These are phyloP conservation scores for Hololepta plana DNA, from an alignment of 2,888 invertebrate species.

Conservation along the genomic window DNA sequence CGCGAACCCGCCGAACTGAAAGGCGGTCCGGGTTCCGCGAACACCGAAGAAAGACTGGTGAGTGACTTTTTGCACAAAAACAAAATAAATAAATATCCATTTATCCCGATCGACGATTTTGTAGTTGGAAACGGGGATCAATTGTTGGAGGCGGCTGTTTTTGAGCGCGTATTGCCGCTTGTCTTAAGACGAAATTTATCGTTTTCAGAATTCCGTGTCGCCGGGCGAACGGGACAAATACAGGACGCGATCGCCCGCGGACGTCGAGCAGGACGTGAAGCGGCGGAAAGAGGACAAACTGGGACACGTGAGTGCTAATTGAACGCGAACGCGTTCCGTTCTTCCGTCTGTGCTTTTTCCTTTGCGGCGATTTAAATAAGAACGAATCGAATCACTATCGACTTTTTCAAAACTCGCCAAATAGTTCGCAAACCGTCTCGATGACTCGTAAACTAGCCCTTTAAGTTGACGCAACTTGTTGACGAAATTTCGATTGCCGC, in stretches of 20 bases:
- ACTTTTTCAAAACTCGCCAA: no score
- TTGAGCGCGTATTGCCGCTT: not conserved
- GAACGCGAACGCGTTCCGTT: no score
- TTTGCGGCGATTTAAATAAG: not conserved
- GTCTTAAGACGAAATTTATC: constrained; percentile 4
- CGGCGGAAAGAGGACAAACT: constrained; percentile 70
- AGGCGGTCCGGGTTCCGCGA: constrained; percentile 21
- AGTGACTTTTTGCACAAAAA: constrained; percentile 8
- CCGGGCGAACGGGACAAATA: constrained; percentile 72
- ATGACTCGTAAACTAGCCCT: no score
- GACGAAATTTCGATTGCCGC: no score
- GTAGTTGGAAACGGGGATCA: not conserved
- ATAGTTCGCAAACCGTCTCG: no score
- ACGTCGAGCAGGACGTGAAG: constrained; percentile 45
- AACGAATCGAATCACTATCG: not conserved
- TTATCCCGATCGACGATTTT: not conserved
- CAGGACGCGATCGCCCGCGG: constrained; percentile 59
- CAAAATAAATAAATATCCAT: constrained; percentile 2
- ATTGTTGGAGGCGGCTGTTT: not conserved
- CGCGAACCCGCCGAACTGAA: constrained; percentile 19
- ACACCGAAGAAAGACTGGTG: constrained; percentile 28
- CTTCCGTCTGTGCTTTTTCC: no score
- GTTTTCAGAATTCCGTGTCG: constrained; percentile 65
- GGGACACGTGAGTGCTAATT: constrained; percentile 54
- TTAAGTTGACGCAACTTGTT: no score